A percentile compares a stretch with the other conserved stretches of the same genome.
These are phyloP conservation scores for Lasioglossum leucozonium DNA, from an alignment of 2,888 invertebrate species.

Conservation along the genomic window DNA sequence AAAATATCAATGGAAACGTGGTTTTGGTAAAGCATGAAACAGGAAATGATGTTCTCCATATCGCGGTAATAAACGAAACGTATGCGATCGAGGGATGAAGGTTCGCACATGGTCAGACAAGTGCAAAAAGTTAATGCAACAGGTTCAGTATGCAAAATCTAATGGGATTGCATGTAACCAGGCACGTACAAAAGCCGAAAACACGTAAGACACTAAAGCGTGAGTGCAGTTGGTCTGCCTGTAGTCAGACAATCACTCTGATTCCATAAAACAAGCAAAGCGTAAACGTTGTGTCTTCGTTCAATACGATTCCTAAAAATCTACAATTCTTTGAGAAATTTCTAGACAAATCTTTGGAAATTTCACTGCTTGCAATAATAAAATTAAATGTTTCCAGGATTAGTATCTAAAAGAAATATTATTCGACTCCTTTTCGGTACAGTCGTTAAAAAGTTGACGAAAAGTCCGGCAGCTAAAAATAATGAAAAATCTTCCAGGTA, in stretches of 20 bases:
- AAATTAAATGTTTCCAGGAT: not conserved
- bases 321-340: not conserved
- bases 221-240: not conserved
- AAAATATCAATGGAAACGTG: no score
- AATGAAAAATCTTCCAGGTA: not conserved
- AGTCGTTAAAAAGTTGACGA: not conserved
- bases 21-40: not conserved
- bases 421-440: not conserved
- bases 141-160: conserved; percentile 2
- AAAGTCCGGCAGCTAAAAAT: not conserved
- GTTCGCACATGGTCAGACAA: not conserved
- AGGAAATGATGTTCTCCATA: not conserved
- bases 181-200: not conserved
- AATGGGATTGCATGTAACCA: not conserved
- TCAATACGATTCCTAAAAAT: not conserved
- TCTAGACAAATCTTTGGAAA: not conserved
- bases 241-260: not conserved
- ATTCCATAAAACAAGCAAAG: not conserved
- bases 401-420: not conserved
- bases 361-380: not conserved
- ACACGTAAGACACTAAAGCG: not conserved
- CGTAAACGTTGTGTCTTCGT: not conserved
- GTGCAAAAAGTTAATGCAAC: not conserved
- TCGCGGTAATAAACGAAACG: not conserved
- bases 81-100: not conserved